A percentile compares a stretch with the other conserved stretches of the same genome.
phyloP scores from a whole-genome alignment of 2,113 vertebrate species.

The Paratilapia polleni region DNA sequence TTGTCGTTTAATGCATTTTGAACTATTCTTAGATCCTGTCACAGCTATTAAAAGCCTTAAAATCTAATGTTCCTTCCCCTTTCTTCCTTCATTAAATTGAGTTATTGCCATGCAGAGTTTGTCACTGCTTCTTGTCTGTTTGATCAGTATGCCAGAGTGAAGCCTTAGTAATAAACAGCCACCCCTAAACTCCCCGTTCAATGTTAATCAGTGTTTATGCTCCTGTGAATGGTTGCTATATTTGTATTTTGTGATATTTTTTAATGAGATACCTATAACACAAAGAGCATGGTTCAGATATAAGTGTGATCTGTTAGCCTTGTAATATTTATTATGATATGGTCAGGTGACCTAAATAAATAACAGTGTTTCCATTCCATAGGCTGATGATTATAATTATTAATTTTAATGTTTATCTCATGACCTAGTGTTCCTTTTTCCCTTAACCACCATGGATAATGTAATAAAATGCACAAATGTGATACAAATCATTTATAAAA shows the following conservation, averaged over 20 bases:
- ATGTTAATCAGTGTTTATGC: conserved; percentile 17
- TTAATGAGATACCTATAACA: not conserved
- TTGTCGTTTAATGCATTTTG: not conserved
- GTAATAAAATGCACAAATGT: not conserved
- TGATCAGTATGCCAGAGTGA: conserved; percentile 37
- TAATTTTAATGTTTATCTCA: not conserved
- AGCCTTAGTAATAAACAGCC: not conserved
- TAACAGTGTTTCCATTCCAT: not conserved
- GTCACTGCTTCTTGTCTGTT: not conserved
- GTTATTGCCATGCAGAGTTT: not conserved
- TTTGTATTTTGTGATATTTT: not conserved
- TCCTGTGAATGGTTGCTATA: not conserved
- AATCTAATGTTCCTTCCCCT: conserved; percentile 42
- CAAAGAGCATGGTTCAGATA: not conserved
- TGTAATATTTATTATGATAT: not conserved
- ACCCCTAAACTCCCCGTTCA: not conserved
- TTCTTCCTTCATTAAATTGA: not conserved
- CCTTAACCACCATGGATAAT: not conserved
- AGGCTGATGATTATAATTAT: not conserved
- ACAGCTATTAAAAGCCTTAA: conserved; percentile 11
- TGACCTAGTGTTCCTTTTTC: not conserved
- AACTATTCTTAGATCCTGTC: not conserved
- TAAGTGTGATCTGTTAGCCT: not conserved
- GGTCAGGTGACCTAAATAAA: not conserved
- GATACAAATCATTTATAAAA: not conserved